These are phyloP conservation scores for Temnothorax rugatulus DNA, from an alignment of 2,888 invertebrate genomes.

Conservation along the genomic window DNA sequence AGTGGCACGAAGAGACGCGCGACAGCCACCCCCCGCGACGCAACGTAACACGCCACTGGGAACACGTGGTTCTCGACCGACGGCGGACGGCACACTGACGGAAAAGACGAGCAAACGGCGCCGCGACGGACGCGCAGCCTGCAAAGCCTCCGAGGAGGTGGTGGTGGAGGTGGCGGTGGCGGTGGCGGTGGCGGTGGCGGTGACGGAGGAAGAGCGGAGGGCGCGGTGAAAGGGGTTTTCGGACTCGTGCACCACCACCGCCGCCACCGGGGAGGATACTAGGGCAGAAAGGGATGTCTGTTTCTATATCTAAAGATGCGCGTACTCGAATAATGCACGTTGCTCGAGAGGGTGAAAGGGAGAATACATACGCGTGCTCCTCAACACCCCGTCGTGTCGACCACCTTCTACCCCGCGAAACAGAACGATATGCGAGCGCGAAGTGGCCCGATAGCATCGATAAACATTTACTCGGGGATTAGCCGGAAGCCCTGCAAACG, in stretches of 20 bases:
- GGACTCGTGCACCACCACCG: slow-evolving; percentile 37
- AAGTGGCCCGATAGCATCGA: slow-evolving; percentile 30
- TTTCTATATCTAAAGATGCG: slow-evolving; percentile 57
- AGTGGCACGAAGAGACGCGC: slow-evolving; percentile 45
- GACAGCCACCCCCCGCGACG: slow-evolving; percentile 59
- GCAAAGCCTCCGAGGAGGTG: slow-evolving; percentile 75
- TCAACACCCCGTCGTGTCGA: slow-evolving; percentile 30
- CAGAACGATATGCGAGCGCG: slow-evolving; percentile 40
- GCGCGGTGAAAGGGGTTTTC: slow-evolving; percentile 33
- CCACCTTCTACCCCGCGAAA: slow-evolving; percentile 12
- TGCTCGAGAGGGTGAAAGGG: slow-evolving; percentile 13
- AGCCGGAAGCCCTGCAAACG: neutral
- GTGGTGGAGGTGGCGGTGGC: slow-evolving; percentile 60
- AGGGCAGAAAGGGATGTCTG: slow-evolving; percentile 66
- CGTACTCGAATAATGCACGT: slow-evolving; percentile 59
- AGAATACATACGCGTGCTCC: slow-evolving; percentile 55
- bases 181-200: slow-evolving; percentile 20
- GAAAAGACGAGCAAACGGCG: slow-evolving; percentile 79
- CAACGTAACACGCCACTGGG: slow-evolving; percentile 57
- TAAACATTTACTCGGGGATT: slow-evolving; percentile 48
- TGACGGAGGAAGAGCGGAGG: slow-evolving; percentile 57
- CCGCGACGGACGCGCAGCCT: slow-evolving; percentile 81
- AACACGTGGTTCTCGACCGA: slow-evolving; percentile 82
- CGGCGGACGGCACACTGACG: slow-evolving; percentile 84
- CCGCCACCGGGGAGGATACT: slow-evolving; percentile 34